phyloP scores from a whole-genome alignment of 2,888 invertebrate genomes.

The Himalopsyche japonica region DNA sequence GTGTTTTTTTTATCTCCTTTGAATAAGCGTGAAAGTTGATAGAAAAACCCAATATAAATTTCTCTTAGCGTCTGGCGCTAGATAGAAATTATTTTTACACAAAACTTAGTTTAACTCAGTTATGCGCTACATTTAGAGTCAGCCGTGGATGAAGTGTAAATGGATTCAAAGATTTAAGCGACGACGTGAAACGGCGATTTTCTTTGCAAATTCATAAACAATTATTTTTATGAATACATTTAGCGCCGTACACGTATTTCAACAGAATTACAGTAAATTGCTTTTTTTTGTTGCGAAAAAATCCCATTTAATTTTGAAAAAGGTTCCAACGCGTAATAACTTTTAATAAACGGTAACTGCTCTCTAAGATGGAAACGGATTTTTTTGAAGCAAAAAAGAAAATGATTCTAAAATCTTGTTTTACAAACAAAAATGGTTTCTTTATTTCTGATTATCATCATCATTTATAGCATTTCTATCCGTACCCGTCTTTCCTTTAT shows the following conservation, averaged over 20 bases:
- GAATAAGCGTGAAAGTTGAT: not conserved
- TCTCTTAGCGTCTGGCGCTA: not conserved
- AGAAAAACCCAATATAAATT: not conserved
- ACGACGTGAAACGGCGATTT: not conserved
- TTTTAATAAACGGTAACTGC: not conserved
- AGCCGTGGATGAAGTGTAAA: not conserved
- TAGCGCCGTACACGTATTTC: not conserved
- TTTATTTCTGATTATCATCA: not conserved
- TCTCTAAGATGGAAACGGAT: not conserved
- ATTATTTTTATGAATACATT: not conserved
- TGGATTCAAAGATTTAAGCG: not conserved
- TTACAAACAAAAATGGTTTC: not conserved
- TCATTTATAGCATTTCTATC: not conserved
- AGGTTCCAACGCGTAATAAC: not conserved
- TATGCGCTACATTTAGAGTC: not conserved
- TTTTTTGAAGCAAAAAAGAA: not conserved
- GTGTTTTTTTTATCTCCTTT: not conserved
- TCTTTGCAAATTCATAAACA: not conserved
- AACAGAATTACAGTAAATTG: not conserved
- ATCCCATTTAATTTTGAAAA: not conserved
- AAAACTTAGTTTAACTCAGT: not conserved
- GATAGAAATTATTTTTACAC: not conserved
- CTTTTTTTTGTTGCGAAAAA: not conserved
- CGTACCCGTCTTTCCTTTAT: too few relatives aligned
- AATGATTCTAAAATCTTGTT: not conserved